phyloP scores from a whole-genome alignment of 2,113 vertebrate genomes.

The Taurulus bubalis region DNA sequence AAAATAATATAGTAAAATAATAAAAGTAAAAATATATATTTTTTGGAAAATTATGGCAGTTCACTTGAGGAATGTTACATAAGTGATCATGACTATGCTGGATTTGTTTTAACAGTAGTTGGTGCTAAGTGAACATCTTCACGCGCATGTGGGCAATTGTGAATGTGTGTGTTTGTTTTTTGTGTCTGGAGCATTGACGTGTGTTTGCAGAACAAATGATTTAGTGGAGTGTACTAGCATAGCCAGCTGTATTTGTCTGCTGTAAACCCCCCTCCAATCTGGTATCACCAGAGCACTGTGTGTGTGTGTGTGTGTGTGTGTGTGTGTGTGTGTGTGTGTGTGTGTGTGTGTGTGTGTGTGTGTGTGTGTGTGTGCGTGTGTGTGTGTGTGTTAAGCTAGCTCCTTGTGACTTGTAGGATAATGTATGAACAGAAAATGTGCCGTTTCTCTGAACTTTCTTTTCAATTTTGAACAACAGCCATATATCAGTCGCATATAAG shows the following conservation, averaged over 20 bases:
- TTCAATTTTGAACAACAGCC: constrained; percentile 44
- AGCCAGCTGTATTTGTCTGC: constrained; percentile 73
- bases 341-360: constrained; percentile 3
- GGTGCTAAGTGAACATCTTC: constrained; percentile 25
- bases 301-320: constrained; percentile 56
- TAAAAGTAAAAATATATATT: neutral
- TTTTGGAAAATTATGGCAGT: neutral
- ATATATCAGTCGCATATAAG: constrained; percentile 48
- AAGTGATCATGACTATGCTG: neutral
- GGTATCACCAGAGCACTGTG: constrained; percentile 63
- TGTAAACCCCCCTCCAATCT: constrained; percentile 60
- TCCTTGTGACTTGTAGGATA: constrained; percentile 42
- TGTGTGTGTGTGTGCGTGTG: constrained; percentile 30
- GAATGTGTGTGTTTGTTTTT: constrained; percentile 38
- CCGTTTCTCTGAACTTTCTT: constrained; percentile 38
- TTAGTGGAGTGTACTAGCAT: constrained; percentile 64
- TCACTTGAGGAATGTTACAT: neutral
- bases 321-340: constrained; percentile 25
- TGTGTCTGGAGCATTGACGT: constrained; percentile 33
- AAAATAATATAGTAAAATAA: neutral
- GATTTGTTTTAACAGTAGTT: constrained; percentile 5
- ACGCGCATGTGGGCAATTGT: constrained; percentile 20
- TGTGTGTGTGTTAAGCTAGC: constrained; percentile 36
- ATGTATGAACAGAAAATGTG: constrained; percentile 35
- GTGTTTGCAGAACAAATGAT: constrained; percentile 70